phyloP scores from a whole-genome alignment of 1,140 invertebrate genomes.

The Plutomurus gul region DNA sequence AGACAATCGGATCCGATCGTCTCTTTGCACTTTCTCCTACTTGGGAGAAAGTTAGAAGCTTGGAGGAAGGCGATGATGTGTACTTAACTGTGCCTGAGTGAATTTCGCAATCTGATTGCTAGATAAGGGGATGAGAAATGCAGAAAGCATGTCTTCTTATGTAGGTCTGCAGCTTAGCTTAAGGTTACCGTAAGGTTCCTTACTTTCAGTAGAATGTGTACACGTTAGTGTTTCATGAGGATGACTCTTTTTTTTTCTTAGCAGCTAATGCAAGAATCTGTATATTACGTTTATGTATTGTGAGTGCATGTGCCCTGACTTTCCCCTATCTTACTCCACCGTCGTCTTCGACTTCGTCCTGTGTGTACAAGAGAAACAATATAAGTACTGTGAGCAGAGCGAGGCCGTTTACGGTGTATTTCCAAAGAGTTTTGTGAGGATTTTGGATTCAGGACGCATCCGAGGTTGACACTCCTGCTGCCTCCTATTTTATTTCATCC shows the following conservation, averaged over 20 bases:
- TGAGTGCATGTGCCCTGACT: neutral
- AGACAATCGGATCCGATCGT: constrained; percentile 1
- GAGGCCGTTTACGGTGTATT: constrained; percentile 10
- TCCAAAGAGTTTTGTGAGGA: constrained; percentile 2
- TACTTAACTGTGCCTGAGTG: constrained; percentile 28
- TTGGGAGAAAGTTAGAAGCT: neutral
- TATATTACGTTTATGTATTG: neutral
- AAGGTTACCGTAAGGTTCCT: neutral
- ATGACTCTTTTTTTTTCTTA: neutral
- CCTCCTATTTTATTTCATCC: constrained; percentile 21
- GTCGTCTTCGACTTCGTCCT: no score
- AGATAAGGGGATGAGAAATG: constrained; percentile 28
- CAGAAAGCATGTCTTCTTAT: constrained; percentile 20
- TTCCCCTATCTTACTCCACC: no score
- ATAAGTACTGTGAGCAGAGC: neutral
- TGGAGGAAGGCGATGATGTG: constrained; percentile 15
- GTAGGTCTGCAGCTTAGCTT: neutral
- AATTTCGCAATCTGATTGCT: constrained; percentile 27
- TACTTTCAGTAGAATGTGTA: neutral
- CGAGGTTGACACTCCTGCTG: constrained; percentile 18
- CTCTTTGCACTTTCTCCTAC: neutral
- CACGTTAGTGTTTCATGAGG: neutral
- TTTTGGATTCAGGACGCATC: constrained; percentile 19
- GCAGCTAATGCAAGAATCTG: neutral
- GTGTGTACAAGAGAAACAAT: constrained; percentile 4